Evolutionary conservation across 2,113 vertebrate species (phyloP).

Genomic region (Caloenas nicobarica): DNA sequence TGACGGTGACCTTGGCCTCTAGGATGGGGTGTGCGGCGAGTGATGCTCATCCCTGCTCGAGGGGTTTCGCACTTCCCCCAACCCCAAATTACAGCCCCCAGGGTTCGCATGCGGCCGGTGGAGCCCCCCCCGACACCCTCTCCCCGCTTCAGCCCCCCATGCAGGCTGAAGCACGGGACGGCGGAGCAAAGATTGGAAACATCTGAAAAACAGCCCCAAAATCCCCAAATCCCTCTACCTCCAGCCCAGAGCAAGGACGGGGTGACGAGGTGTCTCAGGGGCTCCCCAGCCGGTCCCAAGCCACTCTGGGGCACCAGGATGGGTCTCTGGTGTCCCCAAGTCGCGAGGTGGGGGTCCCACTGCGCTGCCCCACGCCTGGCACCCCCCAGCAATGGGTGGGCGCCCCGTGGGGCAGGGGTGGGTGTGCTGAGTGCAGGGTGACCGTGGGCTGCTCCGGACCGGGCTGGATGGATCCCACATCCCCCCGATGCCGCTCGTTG

Average conservation of each 20-base stretch:
- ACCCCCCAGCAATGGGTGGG: rapidly evolving
- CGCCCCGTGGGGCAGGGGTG: no score
- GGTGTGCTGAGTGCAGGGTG: not conserved
- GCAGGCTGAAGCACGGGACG: not conserved
- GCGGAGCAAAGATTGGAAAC: not conserved
- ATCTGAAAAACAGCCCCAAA: not conserved
- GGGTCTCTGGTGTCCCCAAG: not conserved
- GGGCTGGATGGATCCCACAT: not conserved
- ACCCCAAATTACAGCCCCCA: not conserved
- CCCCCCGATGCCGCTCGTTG: rapidly evolving
- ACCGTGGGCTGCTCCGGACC: not conserved
- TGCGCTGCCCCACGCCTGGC: not conserved
- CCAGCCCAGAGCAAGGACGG: not conserved
- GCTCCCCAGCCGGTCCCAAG: not conserved
- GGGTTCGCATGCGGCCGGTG: rapidly evolving
- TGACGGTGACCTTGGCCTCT: not conserved
- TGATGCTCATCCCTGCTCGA: not conserved
- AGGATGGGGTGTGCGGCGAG: rapidly evolving
- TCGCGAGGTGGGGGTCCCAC: no score
- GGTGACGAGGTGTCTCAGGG: not conserved
- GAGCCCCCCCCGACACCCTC: not conserved
- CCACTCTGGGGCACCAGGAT: not conserved
- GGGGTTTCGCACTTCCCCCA: not conserved
- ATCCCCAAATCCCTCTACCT: not conserved
- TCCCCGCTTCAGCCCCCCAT: not conserved